Conservation (phyloP, 1,140 invertebrate species). For the Heterodera schachtii region DNA sequence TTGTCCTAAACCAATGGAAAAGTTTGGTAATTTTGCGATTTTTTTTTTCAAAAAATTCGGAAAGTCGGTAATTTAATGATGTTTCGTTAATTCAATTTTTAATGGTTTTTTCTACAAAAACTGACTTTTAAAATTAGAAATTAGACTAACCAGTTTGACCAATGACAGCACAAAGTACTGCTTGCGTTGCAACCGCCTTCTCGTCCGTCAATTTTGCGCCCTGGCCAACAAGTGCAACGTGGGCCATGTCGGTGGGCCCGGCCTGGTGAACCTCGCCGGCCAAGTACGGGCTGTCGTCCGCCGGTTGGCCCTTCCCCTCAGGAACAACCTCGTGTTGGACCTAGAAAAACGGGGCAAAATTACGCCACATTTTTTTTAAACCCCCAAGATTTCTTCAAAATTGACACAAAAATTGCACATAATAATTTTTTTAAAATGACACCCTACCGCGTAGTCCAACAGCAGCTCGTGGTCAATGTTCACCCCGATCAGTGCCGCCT, state of each 20-base stretch:
- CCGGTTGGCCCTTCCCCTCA: constrained; percentile 38
- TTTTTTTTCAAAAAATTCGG: too few species aligned
- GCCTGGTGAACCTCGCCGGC: constrained; percentile 54
- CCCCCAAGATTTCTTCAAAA: too few species aligned
- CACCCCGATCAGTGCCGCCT: constrained; percentile 58
- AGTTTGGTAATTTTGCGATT: constrained; percentile 21
- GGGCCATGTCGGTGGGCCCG: constrained; percentile 42
- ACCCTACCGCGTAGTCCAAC: constrained; percentile 51
- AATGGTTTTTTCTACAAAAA: not conserved
- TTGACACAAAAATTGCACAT: not conserved
- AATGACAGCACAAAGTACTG: constrained; percentile 53
- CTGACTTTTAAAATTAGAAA: too few species aligned
- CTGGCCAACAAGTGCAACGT: constrained; percentile 60
- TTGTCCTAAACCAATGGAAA: constrained; percentile 30
- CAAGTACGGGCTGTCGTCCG: constrained; percentile 48
- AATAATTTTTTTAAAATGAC: not conserved
- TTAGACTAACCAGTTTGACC: constrained; percentile 35
- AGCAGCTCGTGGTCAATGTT: constrained; percentile 59
- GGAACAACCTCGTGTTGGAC: constrained; percentile 22
- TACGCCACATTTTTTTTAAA: not conserved
- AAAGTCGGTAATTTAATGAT: too few species aligned
- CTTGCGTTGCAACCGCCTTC: constrained; percentile 57
- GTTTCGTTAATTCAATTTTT: too few species aligned
- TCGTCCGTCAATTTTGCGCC: constrained; percentile 53
- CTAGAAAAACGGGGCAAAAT: not conserved